Conservation (phyloP, 2,888 invertebrate genomes). For the Hyppa rectilinea region DNA sequence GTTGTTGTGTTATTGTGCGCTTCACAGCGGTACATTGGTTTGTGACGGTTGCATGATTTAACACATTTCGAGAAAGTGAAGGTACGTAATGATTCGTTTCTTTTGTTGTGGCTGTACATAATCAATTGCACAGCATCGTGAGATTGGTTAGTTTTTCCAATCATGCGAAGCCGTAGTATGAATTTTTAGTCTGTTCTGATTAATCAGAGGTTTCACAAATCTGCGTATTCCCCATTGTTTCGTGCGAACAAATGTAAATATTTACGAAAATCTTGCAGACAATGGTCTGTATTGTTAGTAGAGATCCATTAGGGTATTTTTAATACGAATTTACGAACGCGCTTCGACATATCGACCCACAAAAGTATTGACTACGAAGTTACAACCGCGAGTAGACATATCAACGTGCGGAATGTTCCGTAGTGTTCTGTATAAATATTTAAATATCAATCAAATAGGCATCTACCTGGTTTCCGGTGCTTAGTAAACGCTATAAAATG, state of each 20-base stretch:
- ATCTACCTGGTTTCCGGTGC: neutral
- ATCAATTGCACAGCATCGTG: slow-evolving; percentile 32
- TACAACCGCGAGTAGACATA: neutral
- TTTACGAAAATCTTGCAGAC: slow-evolving; percentile 52
- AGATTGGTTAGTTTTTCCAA: slow-evolving; percentile 30
- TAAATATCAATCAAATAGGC: neutral
- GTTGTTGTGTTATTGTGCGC: slow-evolving; percentile 64
- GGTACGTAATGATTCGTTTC: slow-evolving; percentile 77
- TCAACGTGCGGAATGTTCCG: neutral
- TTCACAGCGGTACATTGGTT: slow-evolving; percentile 53
- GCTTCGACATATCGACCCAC: too few species aligned
- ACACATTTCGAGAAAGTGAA: slow-evolving; percentile 81
- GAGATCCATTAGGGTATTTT: slow-evolving; percentile 9
- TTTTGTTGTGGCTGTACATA: slow-evolving; percentile 74
- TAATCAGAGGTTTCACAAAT: slow-evolving; percentile 33
- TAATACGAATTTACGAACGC: neutral
- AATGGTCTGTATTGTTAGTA: slow-evolving; percentile 36
- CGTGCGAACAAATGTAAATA: slow-evolving; percentile 58
- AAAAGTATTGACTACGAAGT: too few species aligned
- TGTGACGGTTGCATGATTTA: slow-evolving; percentile 80
- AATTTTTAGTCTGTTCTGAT: slow-evolving; percentile 20
- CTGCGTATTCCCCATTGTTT: slow-evolving; percentile 61
- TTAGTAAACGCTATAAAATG: neutral
- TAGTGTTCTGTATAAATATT: neutral
- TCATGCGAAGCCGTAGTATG: slow-evolving; percentile 20